Conservation (phyloP, 1,140 invertebrate genomes). For the Aporrectodea caliginosa region DNA sequence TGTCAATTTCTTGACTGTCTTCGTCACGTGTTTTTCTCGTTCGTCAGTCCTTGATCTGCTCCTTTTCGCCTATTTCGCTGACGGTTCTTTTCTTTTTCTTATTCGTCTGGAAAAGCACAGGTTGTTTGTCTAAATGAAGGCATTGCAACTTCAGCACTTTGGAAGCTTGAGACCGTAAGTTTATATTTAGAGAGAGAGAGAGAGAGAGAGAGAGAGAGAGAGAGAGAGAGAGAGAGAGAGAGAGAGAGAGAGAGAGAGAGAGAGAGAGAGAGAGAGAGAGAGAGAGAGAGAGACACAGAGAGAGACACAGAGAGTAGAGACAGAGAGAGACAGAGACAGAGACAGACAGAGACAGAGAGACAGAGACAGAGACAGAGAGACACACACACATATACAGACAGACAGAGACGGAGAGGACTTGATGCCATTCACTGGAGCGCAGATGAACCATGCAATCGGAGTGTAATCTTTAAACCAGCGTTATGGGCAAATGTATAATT, state of each 20-base stretch:
- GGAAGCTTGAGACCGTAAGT: no score
- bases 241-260: background rate
- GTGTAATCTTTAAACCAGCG: no score
- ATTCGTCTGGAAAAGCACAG: background rate
- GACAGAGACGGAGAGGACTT: no score
- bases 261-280: no score
- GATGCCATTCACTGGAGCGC: no score
- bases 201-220: background rate
- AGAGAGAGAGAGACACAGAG: no score
- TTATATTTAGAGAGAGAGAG: background rate
- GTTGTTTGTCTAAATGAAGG: background rate
- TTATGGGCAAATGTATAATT: no score
- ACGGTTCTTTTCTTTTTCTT: no score
- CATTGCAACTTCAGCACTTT: background rate
- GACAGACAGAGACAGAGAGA: background rate
- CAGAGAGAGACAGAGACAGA: background rate
- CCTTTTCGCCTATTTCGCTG: no score
- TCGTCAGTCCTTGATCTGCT: background rate
- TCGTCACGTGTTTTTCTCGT: background rate
- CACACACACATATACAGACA: no score
- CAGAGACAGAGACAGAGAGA: background rate
- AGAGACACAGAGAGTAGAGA: background rate
- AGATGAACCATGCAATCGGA: no score
- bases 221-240: background rate
- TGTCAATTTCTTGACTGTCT: no score